Evolutionary conservation across 2,113 vertebrate genomes (phyloP).

Genomic region (Smithornis capensis): DNA sequence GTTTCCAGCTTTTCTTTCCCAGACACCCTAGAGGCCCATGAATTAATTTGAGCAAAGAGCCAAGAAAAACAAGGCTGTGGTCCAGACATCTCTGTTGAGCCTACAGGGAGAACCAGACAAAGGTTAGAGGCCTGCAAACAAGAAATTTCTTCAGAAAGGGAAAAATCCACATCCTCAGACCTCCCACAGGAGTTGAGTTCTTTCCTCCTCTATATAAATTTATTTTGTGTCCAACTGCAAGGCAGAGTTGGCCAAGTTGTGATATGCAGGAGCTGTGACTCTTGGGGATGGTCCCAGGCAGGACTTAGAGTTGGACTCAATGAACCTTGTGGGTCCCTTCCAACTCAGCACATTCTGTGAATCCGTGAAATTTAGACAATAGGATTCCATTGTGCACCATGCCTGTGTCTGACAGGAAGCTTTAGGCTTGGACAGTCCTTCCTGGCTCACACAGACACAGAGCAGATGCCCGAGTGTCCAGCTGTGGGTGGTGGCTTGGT

Average conservation of each 20-base stretch:
- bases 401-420: background rate
- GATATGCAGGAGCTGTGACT: background rate
- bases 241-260: background rate
- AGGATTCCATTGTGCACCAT: background rate
- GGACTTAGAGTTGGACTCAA: too few relatives aligned
- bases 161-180: background rate
- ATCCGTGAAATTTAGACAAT: background rate
- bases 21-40: background rate
- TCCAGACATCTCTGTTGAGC: background rate
- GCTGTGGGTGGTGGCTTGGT: background rate
- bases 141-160: background rate
- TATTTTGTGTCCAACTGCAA: background rate
- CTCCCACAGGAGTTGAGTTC: background rate
- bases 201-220: background rate
- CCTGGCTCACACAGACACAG: background rate
- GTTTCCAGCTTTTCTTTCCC: background rate
- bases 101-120: background rate
- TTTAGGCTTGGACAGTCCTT: background rate
- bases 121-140: background rate
- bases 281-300: too few relatives aligned
- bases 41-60: background rate
- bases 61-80: constrained; percentile 1
- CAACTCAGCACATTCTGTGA: too few relatives aligned
- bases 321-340: too few relatives aligned
- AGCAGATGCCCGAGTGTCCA: background rate